Conservation (phyloP, 2,888 invertebrate species). For the Dicycla oo region DNA sequence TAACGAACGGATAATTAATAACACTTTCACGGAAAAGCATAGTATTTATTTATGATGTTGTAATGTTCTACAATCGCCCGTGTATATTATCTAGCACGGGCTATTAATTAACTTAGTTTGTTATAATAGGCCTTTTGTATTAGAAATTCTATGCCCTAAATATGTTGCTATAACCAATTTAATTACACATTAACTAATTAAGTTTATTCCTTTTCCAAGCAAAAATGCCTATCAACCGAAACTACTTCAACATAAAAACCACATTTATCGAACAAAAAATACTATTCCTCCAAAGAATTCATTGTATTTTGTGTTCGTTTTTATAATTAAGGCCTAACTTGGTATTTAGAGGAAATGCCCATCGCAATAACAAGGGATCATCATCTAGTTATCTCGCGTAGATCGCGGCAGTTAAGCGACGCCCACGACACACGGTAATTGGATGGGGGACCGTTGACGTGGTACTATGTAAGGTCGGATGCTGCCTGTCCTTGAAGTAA, state of each 20-base stretch:
- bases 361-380: constrained; percentile 51
- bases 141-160: neutral
- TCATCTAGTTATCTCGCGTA: constrained; percentile 60
- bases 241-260: constrained; percentile 8
- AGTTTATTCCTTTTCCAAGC: neutral
- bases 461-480: constrained; percentile 38
- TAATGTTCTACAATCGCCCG: constrained; percentile 26
- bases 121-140: constrained; percentile 15
- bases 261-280: constrained; percentile 23
- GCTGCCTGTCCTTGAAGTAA: constrained; percentile 37
- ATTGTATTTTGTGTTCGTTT: constrained; percentile 39
- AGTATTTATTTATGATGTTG: constrained; percentile 40
- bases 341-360: constrained; percentile 52
- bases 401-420: constrained; percentile 59
- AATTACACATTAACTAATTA: neutral
- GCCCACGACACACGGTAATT: constrained; percentile 63
- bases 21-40: constrained; percentile 45
- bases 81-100: constrained; percentile 25
- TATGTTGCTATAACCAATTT: neutral
- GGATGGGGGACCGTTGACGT: constrained; percentile 52
- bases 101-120: constrained; percentile 19
- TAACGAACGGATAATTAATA: constrained; percentile 43
- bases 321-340: constrained; percentile 49
- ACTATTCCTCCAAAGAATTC: constrained; percentile 15
- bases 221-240: constrained; percentile 38